Evolutionary conservation across 2,113 vertebrate genomes (phyloP), one percentile per base, ranked within the genome.

Genomic region (Anolis sagrei): DNA sequence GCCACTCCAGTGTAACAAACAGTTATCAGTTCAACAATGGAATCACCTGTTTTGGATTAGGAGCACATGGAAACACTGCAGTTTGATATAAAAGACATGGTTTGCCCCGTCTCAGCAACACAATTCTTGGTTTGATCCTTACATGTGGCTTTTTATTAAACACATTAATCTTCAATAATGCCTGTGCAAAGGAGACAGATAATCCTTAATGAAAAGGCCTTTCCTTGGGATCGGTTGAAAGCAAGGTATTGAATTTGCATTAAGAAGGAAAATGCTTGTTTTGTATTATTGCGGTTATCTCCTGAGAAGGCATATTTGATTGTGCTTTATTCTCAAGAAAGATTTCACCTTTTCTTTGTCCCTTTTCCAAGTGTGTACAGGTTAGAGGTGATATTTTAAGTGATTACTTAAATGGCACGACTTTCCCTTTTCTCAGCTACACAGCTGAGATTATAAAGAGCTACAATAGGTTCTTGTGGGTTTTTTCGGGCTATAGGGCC

Each of bases 161-260:
- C 91, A 87, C 88, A 92, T 93, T 95, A 92, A 92, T 95, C 83
- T 86, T 94, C 87, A 86, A 84, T 91, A 90, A 93, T 48, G 89
- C 80, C 48, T 90, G 27, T 93, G 61, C 72, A 95, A 93, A 93
- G 70, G 74, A 83, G 83, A 86, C 80, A 93, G 84, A 84, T 92
- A 94, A 94, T 93, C 92, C 91, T 93, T 91, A 92, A 89, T 91
- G 68, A 86, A 79, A 82, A 87, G 64, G 11, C n/a, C 82, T 94
- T 92, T 92, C 90, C 85, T 92, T 90, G 83, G 34, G 51, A 87
- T 93, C 74, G 85, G 34, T 92, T 91, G 81, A 74, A 93, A 32
- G 89, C 69, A 94, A 92, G 34, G 36, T 86, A 92, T 79, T 69
- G 72, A 90, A 76, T 16, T 92, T 90, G 73, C 58, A 64, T 88